phyloP scores from a whole-genome alignment of 2,888 invertebrate genomes.

The Coenonympha arcania region DNA sequence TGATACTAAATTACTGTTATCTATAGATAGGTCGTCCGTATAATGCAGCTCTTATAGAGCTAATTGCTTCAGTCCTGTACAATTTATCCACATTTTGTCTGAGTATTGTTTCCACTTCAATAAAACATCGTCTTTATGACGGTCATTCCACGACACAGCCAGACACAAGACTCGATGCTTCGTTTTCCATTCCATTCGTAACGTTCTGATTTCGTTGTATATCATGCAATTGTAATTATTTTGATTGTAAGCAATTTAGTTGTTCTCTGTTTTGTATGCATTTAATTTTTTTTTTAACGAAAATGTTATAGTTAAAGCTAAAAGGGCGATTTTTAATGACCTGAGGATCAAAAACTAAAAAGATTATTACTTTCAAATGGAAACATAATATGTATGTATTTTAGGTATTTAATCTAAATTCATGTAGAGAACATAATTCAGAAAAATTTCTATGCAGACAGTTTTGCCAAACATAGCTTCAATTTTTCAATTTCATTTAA shows the following conservation, averaged over 20 bases:
- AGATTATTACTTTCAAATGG: too few relatives aligned
- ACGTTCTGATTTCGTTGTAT: background rate
- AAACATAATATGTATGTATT: too few relatives aligned
- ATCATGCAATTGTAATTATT: background rate
- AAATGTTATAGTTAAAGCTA: too few relatives aligned
- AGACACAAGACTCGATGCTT: background rate
- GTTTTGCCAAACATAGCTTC: too few relatives aligned
- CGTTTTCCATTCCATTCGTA: background rate
- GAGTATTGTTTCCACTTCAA: background rate
- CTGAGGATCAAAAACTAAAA: too few relatives aligned
- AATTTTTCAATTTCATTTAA: too few relatives aligned
- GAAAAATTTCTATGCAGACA: too few relatives aligned
- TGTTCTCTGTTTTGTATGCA: background rate
- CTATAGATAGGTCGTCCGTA: too few relatives aligned
- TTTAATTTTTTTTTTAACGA: background rate
- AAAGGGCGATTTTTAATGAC: too few relatives aligned
- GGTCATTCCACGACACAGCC: background rate
- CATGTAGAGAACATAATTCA: too few relatives aligned
- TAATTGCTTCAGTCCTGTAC: background rate
- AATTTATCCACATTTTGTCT: background rate
- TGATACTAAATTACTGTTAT: too few relatives aligned
- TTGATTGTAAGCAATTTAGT: constrained; percentile 5
- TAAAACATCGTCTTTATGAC: constrained; percentile 1
- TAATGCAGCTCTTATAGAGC: background rate
- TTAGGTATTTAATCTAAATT: too few relatives aligned